Evolutionary conservation across 2,888 invertebrate species (phyloP), one percentile per base, ranked within the genome.

Genomic region (Torymus aiolomorphi): DNA sequence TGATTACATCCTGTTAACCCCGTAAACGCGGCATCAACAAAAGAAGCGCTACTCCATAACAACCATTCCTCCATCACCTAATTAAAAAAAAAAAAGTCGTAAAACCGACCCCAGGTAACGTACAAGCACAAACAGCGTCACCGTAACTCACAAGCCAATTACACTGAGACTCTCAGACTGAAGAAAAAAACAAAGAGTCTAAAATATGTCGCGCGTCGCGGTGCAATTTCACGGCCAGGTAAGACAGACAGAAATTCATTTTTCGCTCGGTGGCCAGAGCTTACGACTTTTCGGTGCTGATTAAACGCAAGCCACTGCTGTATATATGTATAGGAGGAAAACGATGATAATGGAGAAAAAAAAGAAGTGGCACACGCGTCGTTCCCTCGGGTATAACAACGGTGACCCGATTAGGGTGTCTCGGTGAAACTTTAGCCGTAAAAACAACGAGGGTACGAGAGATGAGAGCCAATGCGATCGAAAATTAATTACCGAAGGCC

Each of bases 211-310:
- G 31, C 3, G 31, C 31, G n/a, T 54, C n/a, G 13, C 42, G n/a
- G 8, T 4, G 61, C 24, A 56, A 71, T 61, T 71, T 61, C 71
- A 71, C 51, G 24, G 18, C 20, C 59, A n/a, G 49, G 57, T 57
- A 31, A 31, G 16, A 31, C n/a, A 13, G 70, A 31, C 16, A 14
- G 54, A 56, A 65, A 73, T 73, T 73, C 31, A 73, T 73, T 73
- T 62, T 56, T 56, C 73, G 42, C 63, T 61, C 61, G 71, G 51
- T 24, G 20, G 63, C 54, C 52, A 12, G 54, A 4, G 54, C 12
- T 69, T 69, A n/a, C 51, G 31, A 52, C 62, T 72, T 72, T 72
- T 72, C 16, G 72, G 72, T n/a, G 54, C 42, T 73, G 56, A 73
- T 73, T 73, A 73, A 73, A 63, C 20, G 31, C 42, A 1, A 31